Percentiles rank a stretch among this genome's conserved stretches.
These are phyloP conservation scores for Panthera leo DNA, from an alignment of 2,113 vertebrate species.

Conservation along the genomic window DNA sequence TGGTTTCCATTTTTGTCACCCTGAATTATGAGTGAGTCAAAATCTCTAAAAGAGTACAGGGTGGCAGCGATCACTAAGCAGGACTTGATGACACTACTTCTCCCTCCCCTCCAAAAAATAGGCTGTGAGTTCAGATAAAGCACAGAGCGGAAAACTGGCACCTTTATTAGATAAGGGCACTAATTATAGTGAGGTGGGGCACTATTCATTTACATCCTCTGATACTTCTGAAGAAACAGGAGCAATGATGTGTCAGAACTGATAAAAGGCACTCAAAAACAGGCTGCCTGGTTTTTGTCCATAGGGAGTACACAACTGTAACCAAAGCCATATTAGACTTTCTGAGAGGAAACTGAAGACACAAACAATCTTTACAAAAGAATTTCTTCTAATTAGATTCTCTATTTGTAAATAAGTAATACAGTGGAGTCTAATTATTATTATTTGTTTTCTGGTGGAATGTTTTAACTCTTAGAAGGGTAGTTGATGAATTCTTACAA, in stretches of 20 bases:
- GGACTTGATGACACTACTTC: neutral
- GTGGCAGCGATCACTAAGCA: neutral
- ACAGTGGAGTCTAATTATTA: neutral
- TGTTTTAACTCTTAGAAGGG: neutral
- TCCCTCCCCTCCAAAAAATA: neutral
- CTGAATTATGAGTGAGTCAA: neutral
- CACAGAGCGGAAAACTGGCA: neutral
- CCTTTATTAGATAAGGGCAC: slow-evolving; percentile 42
- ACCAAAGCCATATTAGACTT: neutral
- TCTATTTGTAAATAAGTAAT: neutral
- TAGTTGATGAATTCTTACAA: neutral
- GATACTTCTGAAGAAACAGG: slow-evolving; percentile 30
- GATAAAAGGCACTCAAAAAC: slow-evolving; percentile 19
- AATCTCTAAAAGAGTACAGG: slow-evolving; percentile 50
- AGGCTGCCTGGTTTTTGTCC: slow-evolving; percentile 17
- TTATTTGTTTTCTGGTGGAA: neutral
- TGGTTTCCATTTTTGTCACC: slow-evolving; percentile 20
- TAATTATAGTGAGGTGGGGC: slow-evolving; percentile 29
- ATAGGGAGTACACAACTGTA: neutral
- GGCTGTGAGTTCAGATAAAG: neutral
- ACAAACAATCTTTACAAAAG: neutral
- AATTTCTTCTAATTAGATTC: neutral
- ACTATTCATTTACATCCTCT: neutral
- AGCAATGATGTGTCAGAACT: neutral
- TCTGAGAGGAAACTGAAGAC: neutral